Conservation (phyloP, 2,888 invertebrate species). For the Agrotis ipsilon region DNA sequence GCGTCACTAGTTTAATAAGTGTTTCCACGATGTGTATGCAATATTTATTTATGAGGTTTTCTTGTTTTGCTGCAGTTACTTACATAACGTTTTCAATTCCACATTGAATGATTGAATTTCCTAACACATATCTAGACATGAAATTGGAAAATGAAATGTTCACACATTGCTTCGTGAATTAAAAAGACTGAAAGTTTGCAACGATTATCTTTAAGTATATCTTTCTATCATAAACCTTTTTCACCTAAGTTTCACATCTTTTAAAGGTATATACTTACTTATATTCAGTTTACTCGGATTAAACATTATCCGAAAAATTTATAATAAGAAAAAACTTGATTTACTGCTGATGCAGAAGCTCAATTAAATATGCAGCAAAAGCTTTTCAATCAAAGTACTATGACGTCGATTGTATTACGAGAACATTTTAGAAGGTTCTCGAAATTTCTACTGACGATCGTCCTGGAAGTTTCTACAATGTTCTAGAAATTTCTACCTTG, state of each 20-base stretch:
- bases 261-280: not conserved
- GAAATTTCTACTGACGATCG: too few relatives aligned
- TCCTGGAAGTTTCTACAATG: too few relatives aligned
- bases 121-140: conserved; percentile 5
- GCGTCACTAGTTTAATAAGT: conserved; percentile 39
- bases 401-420: too few relatives aligned
- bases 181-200: not conserved
- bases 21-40: conserved; percentile 20
- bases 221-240: not conserved
- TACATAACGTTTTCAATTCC: conserved; percentile 29
- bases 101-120: conserved; percentile 23
- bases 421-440: too few relatives aligned
- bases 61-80: conserved; percentile 16
- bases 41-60: conserved; percentile 32
- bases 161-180: not conserved
- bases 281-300: not conserved
- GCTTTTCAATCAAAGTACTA: too few relatives aligned
- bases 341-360: too few relatives aligned
- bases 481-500: too few relatives aligned
- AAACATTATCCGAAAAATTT: not conserved
- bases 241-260: not conserved
- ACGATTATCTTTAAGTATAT: too few relatives aligned
- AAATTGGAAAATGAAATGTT: not conserved
- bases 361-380: not conserved
- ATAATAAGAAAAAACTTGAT: too few relatives aligned